Percentiles rank a stretch among this genome's conserved stretches.
Conservation (phyloP, 92 coral and sea anemone species). For the Micromussa lordhowensis region DNA sequence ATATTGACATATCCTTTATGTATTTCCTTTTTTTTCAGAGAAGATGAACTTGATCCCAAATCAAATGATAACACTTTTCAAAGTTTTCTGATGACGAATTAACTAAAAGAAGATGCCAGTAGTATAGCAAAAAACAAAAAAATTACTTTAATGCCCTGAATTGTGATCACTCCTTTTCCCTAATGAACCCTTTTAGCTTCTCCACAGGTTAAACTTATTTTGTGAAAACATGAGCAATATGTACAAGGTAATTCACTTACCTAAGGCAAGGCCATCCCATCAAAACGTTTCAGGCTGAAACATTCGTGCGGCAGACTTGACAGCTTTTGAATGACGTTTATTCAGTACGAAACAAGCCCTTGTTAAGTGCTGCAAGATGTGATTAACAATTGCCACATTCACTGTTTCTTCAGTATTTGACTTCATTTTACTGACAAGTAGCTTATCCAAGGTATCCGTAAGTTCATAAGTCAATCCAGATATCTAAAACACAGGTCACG, state of each 20-base stretch:
- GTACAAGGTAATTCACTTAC: constrained; percentile 10
- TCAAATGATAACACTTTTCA: no score
- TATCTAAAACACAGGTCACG: no score
- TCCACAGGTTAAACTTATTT: no score
- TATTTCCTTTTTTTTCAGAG: no score
- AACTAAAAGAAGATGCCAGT: no score
- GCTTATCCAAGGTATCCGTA: not conserved
- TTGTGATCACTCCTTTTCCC: no score
- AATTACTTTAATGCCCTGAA: no score
- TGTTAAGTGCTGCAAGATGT: constrained; percentile 16
- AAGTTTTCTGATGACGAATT: no score
- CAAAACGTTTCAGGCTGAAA: not conserved
- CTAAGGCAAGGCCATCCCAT: constrained; percentile 28
- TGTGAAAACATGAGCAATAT: not conserved
- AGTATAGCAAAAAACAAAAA: no score
- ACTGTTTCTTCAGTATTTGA: not conserved
- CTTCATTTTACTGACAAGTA: not conserved
- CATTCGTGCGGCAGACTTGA: not conserved
- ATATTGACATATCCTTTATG: no score
- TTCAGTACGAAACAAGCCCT: not conserved
- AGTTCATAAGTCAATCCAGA: constrained; percentile 14
- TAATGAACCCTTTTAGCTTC: no score
- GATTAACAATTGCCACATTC: constrained; percentile 8
- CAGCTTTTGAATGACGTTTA: not conserved
- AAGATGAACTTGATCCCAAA: no score